Base-by-base conservation (phyloP, 2,797 vertebrate species). In the Coranthus polyacanthus region DNA sequence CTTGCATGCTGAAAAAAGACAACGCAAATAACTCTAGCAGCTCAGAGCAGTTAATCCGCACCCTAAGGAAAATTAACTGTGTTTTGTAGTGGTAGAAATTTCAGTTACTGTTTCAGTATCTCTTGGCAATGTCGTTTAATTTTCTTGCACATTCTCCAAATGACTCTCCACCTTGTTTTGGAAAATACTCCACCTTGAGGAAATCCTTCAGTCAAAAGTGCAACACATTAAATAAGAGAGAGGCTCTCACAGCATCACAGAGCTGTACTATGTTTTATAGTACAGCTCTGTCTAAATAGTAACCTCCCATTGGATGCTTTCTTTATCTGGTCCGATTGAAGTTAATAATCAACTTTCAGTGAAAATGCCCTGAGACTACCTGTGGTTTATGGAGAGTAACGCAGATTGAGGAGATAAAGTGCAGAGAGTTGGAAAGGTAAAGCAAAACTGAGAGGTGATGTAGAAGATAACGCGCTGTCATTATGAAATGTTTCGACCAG, bases 331-430 rank as follows among this genome's bases (percentile, higher is more conserved):
- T 59, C 4, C 2, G 47, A 21, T 4, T 32, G 12, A 26, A 47
- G 78, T 70, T 76, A 81, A 80, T 67, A 6, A 81, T 84, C 50
- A 36, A 49, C 60, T 62, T 18, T 78, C 58, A 82, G 62, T 1
- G 8, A 29, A 29, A 29, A 29, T 6, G 26, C 26, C 6, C 6
- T 59, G 66, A 86, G 69, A 79, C 65, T 72, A 21, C 49, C 54
- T 62, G 54, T 11, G 16, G 37, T 57, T 54, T 26, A 18, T 43
- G 12, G 16, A 54, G 50, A 20, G 39, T 22, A 74, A 72, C 49
- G 34, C 7, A 54, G 72, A 79, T 82, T 3, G 24, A 3, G n/a
- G 43, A 49, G 77, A 86, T 63, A 39, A 6, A 13, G 37, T 16
- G n/a, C 15, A 39, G 58, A 50, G 32, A 49, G 47, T 11, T 52